These are phyloP conservation scores for Sipha flava DNA, from an alignment of 1,140 invertebrate genomes.

Conservation along the genomic window DNA sequence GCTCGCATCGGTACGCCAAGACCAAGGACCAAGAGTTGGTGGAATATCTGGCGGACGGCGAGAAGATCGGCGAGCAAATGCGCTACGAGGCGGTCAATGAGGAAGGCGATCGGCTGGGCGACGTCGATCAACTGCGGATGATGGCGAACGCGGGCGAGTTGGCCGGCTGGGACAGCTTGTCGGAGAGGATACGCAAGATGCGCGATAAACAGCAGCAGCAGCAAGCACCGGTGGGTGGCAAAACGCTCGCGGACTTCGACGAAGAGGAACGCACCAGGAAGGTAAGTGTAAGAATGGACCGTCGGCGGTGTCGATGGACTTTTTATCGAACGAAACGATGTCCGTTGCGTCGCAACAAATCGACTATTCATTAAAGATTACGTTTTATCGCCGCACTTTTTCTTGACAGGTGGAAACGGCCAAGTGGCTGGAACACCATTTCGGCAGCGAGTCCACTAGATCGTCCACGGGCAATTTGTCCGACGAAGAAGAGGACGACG, in stretches of 20 bases:
- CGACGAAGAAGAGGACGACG: constrained; percentile 49
- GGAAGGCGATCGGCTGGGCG: constrained; percentile 54
- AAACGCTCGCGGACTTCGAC: constrained; percentile 75
- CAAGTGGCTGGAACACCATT: constrained; percentile 82
- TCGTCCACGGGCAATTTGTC: constrained; percentile 46
- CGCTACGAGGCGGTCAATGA: constrained; percentile 67
- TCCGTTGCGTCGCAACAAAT: too few relatives aligned
- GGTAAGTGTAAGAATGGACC: constrained; percentile 41
- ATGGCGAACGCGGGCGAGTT: constrained; percentile 43
- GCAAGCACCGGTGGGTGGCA: constrained; percentile 44
- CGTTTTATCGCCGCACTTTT: not conserved
- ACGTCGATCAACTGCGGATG: constrained; percentile 50
- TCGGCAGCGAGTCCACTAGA: constrained; percentile 73
- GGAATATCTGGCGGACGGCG: constrained; percentile 64
- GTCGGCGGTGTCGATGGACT: too few relatives aligned
- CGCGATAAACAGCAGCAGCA: constrained; percentile 44
- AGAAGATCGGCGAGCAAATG: constrained; percentile 64
- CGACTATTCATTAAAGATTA: too few relatives aligned
- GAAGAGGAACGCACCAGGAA: constrained; percentile 80
- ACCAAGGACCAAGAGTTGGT: constrained; percentile 61
- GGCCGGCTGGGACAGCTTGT: constrained; percentile 65
- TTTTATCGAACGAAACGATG: too few relatives aligned
- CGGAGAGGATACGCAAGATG: constrained; percentile 59
- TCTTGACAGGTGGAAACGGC: constrained; percentile 58
- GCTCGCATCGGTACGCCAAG: constrained; percentile 48